Evolutionary conservation across 2,113 vertebrate genomes (phyloP).

Genomic region (human (Homo sapiens)): DNA sequence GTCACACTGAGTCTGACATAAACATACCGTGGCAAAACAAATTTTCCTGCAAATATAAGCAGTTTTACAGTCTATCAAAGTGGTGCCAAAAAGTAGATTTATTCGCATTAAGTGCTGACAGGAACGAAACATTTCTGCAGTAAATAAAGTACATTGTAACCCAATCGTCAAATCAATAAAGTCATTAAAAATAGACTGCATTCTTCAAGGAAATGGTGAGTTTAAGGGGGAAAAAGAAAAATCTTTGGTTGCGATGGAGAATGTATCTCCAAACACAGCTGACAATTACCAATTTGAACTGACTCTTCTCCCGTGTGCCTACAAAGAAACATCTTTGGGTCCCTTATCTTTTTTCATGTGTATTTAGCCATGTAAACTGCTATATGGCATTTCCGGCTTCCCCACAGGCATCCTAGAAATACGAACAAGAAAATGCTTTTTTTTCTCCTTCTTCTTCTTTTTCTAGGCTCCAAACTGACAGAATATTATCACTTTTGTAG

Average conservation of each 20-base stretch:
- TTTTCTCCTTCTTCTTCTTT: constrained; percentile 7
- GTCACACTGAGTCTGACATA: constrained; percentile 53
- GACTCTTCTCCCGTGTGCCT: constrained; percentile 58
- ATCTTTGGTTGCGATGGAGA: constrained; percentile 69
- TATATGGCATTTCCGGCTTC: constrained; percentile 74
- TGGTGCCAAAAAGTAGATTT: constrained; percentile 80
- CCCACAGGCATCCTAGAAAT: constrained; percentile 83
- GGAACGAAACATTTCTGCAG: constrained; percentile 79
- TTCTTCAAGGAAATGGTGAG: constrained; percentile 78
- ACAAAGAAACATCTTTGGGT: constrained; percentile 73
- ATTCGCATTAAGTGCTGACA: constrained; percentile 83
- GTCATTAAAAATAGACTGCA: constrained; percentile 84
- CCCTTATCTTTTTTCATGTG: constrained; percentile 80
- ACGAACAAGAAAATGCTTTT: constrained; percentile 83
- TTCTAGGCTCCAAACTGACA: constrained; percentile 78
- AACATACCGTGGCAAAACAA: not conserved
- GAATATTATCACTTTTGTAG: constrained; percentile 84
- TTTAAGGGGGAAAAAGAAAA: constrained; percentile 56
- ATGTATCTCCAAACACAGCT: constrained; percentile 73
- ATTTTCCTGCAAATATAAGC: constrained; percentile 76
- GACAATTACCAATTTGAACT: constrained; percentile 77
- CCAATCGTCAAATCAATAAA: constrained; percentile 85
- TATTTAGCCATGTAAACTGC: constrained; percentile 82
- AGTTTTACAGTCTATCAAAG: constrained; percentile 82
- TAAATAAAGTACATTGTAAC: constrained; percentile 74